Conservation (phyloP, 1,140 invertebrate species). For the Arctopsyche grandis region DNA sequence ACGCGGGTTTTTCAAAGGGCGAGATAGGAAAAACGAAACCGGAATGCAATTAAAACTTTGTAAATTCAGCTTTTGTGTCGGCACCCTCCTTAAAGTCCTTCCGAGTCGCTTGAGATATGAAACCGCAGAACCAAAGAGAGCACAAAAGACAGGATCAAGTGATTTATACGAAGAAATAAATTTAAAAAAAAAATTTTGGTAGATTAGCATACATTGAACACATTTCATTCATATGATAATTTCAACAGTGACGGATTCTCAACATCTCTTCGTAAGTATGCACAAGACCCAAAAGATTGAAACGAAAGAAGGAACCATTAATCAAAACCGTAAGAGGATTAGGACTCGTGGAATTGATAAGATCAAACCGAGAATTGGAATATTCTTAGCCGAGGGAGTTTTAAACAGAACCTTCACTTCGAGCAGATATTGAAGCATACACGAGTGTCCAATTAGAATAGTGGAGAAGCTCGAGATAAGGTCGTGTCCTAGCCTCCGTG, state of each 20-base stretch:
- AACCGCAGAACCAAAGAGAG: neutral
- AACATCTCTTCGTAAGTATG: too few relatives aligned
- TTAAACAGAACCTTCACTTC: neutral
- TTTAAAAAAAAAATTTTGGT: too few relatives aligned
- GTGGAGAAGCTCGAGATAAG: conserved; percentile 8
- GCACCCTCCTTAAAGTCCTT: conserved; percentile 1
- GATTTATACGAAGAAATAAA: neutral
- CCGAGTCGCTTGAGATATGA: conserved; percentile 10
- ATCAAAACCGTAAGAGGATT: conserved; percentile 26
- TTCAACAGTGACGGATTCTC: too few relatives aligned
- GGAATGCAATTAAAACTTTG: conserved; percentile 49
- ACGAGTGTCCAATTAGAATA: conserved; percentile 31
- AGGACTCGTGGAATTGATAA: neutral
- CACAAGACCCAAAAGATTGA: neutral
- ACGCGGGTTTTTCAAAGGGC: conserved; percentile 2
- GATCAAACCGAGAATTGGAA: conserved; percentile 5
- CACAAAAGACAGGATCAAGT: neutral
- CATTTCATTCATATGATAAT: too few relatives aligned
- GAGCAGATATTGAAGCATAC: conserved; percentile 14
- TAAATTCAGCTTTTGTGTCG: conserved; percentile 27
- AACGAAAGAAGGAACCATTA: conserved; percentile 6
- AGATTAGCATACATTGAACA: too few relatives aligned
- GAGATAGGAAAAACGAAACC: conserved; percentile 4
- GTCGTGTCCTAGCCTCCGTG: conserved; percentile 1
- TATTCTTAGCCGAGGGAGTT: neutral